Percentiles rank a stretch among this genome's conserved stretches.
Evolutionary conservation across 1,140 invertebrate genomes (phyloP).

Genomic region (Brachionus paranguensis): DNA sequence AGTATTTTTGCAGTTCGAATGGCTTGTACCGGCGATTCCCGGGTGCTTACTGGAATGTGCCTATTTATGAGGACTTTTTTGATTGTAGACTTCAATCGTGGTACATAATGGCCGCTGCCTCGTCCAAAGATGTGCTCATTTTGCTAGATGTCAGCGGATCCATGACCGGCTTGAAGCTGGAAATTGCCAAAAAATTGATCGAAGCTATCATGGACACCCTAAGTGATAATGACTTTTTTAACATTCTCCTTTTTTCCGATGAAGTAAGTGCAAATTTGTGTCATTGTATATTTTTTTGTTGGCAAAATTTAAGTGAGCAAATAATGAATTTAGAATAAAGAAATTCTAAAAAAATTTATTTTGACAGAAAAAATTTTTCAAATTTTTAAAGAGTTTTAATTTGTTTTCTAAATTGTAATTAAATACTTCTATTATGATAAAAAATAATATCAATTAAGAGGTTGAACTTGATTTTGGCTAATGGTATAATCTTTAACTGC

Average conservation of each 20-base stretch:
- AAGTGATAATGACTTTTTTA: conserved; percentile 94
- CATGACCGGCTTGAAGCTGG: conserved; percentile 84
- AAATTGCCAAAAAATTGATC: conserved; percentile 83
- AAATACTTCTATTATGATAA: too few relatives aligned
- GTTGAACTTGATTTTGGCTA: too few relatives aligned
- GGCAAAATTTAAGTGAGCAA: too few relatives aligned
- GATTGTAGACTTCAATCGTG: conserved; percentile 45
- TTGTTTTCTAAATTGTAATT: too few relatives aligned
- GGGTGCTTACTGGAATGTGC: conserved; percentile 4
- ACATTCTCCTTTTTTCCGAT: conserved; percentile 62
- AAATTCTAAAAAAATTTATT: too few relatives aligned
- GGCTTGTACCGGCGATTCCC: conserved; percentile 26
- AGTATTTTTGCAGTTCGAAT: conserved; percentile 39
- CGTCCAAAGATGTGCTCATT: conserved; percentile 93
- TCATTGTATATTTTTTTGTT: not conserved
- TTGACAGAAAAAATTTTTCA: too few relatives aligned
- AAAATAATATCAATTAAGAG: too few relatives aligned
- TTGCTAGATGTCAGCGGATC: conserved; percentile 90
- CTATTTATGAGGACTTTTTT: conserved; percentile 34
- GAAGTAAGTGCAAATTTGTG: not conserved
- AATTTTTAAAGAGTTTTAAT: too few relatives aligned
- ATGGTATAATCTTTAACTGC: too few relatives aligned
- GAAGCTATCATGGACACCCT: conserved; percentile 87
- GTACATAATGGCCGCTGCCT: conserved; percentile 92
- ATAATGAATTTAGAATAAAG: too few relatives aligned